phyloP scores from a whole-genome alignment of 37 sponge, comb jelly and placozoan species.

The Mnemiopsis leidyi region DNA sequence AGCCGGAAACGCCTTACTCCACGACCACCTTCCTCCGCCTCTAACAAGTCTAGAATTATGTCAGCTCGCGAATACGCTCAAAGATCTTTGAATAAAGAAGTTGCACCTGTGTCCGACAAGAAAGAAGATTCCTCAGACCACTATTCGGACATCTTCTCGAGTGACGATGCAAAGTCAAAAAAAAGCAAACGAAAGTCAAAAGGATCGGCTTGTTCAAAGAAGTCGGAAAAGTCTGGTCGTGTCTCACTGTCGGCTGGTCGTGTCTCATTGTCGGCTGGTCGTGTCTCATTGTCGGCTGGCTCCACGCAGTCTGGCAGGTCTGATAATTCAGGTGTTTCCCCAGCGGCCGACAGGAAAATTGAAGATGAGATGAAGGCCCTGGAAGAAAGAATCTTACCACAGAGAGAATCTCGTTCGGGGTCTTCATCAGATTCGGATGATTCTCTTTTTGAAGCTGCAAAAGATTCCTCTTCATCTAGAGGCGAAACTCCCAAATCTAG shows the following conservation, averaged over 20 bases:
- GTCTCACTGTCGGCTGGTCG: too few relatives aligned
- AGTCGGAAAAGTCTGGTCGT: background rate
- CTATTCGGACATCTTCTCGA: constrained; percentile 7
- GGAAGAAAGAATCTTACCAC: background rate
- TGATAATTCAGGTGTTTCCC: background rate
- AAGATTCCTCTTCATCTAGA: background rate
- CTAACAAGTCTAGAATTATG: background rate
- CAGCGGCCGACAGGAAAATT: background rate
- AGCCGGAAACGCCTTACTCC: background rate
- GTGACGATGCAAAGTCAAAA: background rate
- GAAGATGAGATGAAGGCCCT: background rate
- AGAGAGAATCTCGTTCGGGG: background rate
- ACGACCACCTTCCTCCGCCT: background rate
- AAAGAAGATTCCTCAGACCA: background rate
- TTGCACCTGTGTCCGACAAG: background rate
- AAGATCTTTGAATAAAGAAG: background rate
- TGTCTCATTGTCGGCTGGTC: too few relatives aligned
- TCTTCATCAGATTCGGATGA: background rate
- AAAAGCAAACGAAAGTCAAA: background rate
- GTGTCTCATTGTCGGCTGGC: too few relatives aligned
- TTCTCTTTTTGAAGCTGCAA: background rate
- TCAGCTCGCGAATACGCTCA: background rate
- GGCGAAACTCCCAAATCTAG: background rate
- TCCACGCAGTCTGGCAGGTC: background rate
- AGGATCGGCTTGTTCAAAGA: background rate